Evolutionary conservation across 1,140 invertebrate species (phyloP).

Genomic region (Drosophila prosaltans): DNA sequence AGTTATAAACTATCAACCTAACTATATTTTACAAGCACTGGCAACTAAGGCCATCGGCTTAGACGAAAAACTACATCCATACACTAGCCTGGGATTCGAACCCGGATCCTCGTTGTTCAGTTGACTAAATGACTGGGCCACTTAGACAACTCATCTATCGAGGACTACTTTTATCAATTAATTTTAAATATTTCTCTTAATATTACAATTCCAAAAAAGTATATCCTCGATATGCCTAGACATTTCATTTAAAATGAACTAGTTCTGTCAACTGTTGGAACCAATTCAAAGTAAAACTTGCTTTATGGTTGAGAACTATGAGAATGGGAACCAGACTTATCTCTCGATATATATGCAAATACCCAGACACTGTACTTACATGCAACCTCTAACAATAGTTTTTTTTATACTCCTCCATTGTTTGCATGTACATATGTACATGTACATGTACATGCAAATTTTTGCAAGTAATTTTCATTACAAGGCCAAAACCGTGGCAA

Average conservation of each 20-base stretch:
- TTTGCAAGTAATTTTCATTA: conserved; percentile 39
- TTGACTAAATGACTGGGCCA: too few species aligned
- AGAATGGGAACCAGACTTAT: conserved; percentile 45
- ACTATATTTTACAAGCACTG: too few species aligned
- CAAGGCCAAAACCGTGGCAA: conserved; percentile 12
- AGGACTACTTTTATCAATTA: too few species aligned
- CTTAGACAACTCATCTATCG: too few species aligned
- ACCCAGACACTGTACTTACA: background rate
- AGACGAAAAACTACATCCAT: too few species aligned
- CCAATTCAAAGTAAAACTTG: background rate
- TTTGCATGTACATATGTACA: conserved; percentile 22
- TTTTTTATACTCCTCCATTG: conserved; percentile 40
- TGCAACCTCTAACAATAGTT: background rate
- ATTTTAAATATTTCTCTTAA: too few species aligned
- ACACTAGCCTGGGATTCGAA: too few species aligned
- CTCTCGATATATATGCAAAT: conserved; percentile 23
- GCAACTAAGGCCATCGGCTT: too few species aligned
- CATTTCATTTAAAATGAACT: background rate
- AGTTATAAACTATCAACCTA: too few species aligned
- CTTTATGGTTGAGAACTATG: conserved; percentile 48
- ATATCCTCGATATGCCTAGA: too few species aligned
- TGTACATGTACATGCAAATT: conserved; percentile 71
- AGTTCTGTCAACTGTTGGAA: background rate
- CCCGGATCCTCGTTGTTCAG: too few species aligned
- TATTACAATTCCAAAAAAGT: too few species aligned